phyloP scores from a whole-genome alignment of 1,140 invertebrate species.

The Bilobella aurantiaca region DNA sequence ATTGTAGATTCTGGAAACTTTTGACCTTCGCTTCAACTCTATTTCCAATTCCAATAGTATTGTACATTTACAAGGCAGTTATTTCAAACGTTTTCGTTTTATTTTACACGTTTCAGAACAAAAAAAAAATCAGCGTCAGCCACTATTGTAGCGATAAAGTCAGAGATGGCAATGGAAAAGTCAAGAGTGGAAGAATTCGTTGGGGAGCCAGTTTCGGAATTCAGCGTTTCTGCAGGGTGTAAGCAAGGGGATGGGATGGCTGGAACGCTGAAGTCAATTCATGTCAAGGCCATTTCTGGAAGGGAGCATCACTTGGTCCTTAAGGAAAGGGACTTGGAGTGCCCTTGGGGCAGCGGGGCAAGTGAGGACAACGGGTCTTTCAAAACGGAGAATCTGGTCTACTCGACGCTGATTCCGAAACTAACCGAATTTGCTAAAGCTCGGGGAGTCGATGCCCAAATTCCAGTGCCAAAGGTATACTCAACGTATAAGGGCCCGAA shows the following conservation, averaged over 20 bases:
- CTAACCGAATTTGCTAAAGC: not conserved
- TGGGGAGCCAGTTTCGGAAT: not conserved
- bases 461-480: conserved; percentile 7
- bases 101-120: no score
- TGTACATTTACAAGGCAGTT: no score
- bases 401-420: not conserved
- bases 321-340: not conserved
- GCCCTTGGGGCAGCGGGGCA: not conserved
- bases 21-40: no score
- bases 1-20: no score
- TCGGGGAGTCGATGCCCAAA: not conserved
- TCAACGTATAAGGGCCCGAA: not conserved
- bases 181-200: not conserved
- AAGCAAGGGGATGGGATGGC: not conserved
- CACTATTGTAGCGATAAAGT: no score
- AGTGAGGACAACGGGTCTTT: not conserved
- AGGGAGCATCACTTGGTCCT: not conserved
- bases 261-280: not conserved
- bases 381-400: not conserved
- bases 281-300: not conserved
- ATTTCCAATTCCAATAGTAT: no score
- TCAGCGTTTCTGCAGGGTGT: not conserved
- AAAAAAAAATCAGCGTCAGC: no score
- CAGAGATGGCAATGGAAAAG: not conserved
- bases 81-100: no score